Percentiles rank a stretch among this genome's conserved stretches.
These are phyloP conservation scores for Apotomis turbidana DNA, from an alignment of 2,888 invertebrate genomes.

Conservation along the genomic window DNA sequence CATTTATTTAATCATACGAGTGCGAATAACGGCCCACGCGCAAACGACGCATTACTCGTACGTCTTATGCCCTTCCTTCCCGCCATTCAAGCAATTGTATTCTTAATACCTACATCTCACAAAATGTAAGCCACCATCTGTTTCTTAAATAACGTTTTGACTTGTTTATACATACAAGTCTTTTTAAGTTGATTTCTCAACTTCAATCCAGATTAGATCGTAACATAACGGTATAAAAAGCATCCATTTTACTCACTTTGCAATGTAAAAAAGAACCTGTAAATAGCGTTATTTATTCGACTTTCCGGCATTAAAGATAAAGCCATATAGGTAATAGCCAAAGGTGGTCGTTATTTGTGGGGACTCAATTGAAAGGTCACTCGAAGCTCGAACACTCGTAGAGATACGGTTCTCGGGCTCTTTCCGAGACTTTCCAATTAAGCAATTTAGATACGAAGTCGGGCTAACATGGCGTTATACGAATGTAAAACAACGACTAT, in stretches of 20 bases:
- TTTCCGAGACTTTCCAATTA: constrained; percentile 79
- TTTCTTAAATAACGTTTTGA: constrained; percentile 49
- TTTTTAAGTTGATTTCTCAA: constrained; percentile 47
- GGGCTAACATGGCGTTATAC: constrained; percentile 74
- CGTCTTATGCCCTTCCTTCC: constrained; percentile 34
- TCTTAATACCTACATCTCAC: constrained; percentile 23
- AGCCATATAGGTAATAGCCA: constrained; percentile 63
- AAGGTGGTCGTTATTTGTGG: constrained; percentile 57
- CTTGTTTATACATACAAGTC: constrained; percentile 35
- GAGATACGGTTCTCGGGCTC: constrained; percentile 62
- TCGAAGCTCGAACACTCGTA: constrained; percentile 63
- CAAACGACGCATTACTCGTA: constrained; percentile 43
- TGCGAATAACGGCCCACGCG: constrained; percentile 50
- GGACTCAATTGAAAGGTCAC: constrained; percentile 70
- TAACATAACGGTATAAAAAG: constrained; percentile 52
- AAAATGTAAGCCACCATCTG: constrained; percentile 40
- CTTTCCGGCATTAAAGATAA: constrained; percentile 64
- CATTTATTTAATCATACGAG: constrained; percentile 55
- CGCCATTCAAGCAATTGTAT: constrained; percentile 41
- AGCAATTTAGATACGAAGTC: constrained; percentile 80
- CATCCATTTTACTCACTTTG: constrained; percentile 57
- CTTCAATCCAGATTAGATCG: constrained; percentile 53
- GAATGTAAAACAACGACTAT: constrained; percentile 81
- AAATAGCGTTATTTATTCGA: constrained; percentile 63
- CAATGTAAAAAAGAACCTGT: constrained; percentile 60